phyloP scores from a whole-genome alignment of 2,888 invertebrate species.

The Drosophila meridiana region DNA sequence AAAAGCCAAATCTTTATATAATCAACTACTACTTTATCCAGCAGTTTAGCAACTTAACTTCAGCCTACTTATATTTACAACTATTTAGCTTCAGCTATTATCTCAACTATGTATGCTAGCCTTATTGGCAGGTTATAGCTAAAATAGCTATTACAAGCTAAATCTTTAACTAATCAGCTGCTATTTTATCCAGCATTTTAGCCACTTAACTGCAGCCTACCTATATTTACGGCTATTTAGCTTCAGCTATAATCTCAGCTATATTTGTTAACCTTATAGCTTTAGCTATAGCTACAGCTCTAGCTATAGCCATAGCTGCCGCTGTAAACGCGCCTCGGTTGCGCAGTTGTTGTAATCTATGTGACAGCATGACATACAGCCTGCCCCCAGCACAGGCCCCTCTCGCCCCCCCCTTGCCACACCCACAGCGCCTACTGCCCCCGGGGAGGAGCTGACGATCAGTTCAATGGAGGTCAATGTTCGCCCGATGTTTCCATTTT shows the following conservation, averaged over 20 bases:
- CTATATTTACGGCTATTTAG: neutral
- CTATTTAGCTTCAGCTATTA: neutral
- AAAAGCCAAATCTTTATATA: too few species aligned
- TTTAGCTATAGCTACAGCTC: neutral
- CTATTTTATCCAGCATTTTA: neutral
- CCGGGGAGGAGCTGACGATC: conserved; percentile 42
- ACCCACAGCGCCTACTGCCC: conserved; percentile 18
- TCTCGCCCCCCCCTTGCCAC: conserved; percentile 8
- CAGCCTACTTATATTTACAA: too few species aligned
- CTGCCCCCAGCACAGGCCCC: neutral
- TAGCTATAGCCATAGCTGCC: conserved; percentile 1
- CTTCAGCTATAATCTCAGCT: neutral
- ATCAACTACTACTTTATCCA: too few species aligned
- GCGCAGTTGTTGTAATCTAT: conserved; percentile 48
- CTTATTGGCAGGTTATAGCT: neutral
- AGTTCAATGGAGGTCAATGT: conserved; percentile 61
- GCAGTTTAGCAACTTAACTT: too few species aligned
- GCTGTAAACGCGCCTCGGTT: conserved; percentile 13
- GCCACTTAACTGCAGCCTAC: neutral
- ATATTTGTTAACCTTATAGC: neutral
- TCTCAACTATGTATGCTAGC: neutral
- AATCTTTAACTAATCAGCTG: neutral
- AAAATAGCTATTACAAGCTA: neutral
- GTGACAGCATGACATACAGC: conserved; percentile 29
- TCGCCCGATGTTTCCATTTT: conserved; percentile 28